Conservation (phyloP, 2,797 vertebrate genomes). For the Sebastiscus tertius region DNA sequence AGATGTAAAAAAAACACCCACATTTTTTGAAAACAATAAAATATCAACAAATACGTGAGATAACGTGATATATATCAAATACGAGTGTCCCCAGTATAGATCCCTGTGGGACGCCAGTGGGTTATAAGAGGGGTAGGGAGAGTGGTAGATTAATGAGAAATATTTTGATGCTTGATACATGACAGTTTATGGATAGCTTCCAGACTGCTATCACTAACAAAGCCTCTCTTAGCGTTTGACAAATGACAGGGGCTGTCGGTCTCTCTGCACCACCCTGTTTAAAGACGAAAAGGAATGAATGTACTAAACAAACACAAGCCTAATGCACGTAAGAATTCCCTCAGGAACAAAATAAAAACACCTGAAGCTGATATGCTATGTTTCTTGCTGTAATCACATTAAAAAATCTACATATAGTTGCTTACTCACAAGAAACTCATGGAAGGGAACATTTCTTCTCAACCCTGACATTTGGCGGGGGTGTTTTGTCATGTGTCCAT, state of each 20-base stretch:
- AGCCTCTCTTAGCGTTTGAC: not conserved
- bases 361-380: not conserved
- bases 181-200: constrained; percentile 11
- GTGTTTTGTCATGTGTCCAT: constrained; percentile 16
- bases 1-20: not conserved
- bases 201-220: not conserved
- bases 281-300: not conserved
- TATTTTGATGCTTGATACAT: not conserved
- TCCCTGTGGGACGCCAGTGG: not conserved
- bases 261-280: not conserved
- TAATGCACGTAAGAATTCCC: not conserved
- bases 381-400: not conserved
- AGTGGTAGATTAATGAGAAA: not conserved
- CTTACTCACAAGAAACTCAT: not conserved
- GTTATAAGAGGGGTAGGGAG: not conserved
- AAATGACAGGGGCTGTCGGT: not conserved
- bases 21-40: not conserved
- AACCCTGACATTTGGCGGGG: constrained; percentile 49
- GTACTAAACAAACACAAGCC: not conserved
- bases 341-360: not conserved
- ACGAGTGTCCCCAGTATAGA: not conserved
- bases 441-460: constrained; percentile 6
- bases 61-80: not conserved
- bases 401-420: not conserved
- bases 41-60: not conserved